Conservation (phyloP, 2,888 invertebrate genomes). For the Patella caerulea region DNA sequence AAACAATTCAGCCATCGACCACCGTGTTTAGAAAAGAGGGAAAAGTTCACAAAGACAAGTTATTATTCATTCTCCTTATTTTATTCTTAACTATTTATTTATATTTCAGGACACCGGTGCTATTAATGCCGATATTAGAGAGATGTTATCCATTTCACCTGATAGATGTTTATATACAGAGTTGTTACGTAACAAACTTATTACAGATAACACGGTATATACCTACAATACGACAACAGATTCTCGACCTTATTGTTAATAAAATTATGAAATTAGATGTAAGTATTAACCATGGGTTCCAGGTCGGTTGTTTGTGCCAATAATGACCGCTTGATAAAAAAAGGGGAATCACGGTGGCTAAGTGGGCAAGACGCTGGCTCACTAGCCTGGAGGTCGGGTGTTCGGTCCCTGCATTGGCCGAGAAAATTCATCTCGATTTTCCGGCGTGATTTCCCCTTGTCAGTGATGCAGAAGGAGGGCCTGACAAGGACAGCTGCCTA, state of each 20-base stretch:
- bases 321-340: too few relatives aligned
- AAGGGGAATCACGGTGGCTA: too few relatives aligned
- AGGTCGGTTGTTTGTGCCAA: background rate
- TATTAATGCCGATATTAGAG: slow-evolving; percentile 79
- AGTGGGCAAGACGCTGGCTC: too few relatives aligned
- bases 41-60: background rate
- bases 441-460: too few relatives aligned
- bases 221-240: slow-evolving; percentile 79
- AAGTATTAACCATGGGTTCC: slow-evolving; percentile 36
- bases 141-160: slow-evolving; percentile 84
- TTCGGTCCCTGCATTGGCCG: too few relatives aligned
- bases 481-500: too few relatives aligned
- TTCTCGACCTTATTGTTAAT: slow-evolving; percentile 83
- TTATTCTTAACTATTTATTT: slow-evolving; percentile 29
- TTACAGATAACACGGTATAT: slow-evolving; percentile 81
- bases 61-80: background rate
- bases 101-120: slow-evolving; percentile 79
- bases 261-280: slow-evolving; percentile 76
- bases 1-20: too few relatives aligned
- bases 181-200: slow-evolving; percentile 84
- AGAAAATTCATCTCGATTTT: too few relatives aligned
- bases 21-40: too few relatives aligned
- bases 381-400: too few relatives aligned
- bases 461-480: too few relatives aligned
- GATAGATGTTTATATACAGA: slow-evolving; percentile 79